Conservation (phyloP, 2,888 invertebrate species). For the Caenorhabditis zanzibari region DNA sequence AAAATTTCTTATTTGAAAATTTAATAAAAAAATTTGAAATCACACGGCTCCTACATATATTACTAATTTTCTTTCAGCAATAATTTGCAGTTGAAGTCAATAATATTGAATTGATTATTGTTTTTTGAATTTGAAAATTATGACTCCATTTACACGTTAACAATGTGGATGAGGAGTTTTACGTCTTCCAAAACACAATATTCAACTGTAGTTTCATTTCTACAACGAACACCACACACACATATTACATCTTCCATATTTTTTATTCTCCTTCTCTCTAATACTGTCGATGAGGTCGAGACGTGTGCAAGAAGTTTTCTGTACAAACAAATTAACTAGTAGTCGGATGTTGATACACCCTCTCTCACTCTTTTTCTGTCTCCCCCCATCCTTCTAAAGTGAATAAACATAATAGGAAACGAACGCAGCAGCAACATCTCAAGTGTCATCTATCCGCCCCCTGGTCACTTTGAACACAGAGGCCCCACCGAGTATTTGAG, state of each 20-base stretch:
- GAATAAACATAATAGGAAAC: conserved; percentile 62
- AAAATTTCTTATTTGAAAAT: too few relatives aligned
- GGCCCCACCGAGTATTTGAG: neutral
- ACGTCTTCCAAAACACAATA: conserved; percentile 8
- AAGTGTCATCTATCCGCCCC: conserved; percentile 59
- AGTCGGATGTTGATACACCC: conserved; percentile 53
- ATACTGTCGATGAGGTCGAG: conserved; percentile 32
- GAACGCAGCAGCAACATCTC: conserved; percentile 64
- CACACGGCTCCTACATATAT: too few relatives aligned
- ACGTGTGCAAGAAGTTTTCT: conserved; percentile 59
- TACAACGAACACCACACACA: conserved; percentile 3
- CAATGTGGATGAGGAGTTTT: too few relatives aligned
- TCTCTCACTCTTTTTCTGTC: neutral
- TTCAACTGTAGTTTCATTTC: neutral
- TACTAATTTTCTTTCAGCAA: too few relatives aligned
- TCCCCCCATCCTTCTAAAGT: conserved; percentile 16
- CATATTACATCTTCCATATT: neutral
- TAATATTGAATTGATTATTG: too few relatives aligned
- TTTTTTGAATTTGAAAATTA: too few relatives aligned
- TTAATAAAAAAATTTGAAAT: too few relatives aligned
- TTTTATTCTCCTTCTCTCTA: neutral
- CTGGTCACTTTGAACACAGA: conserved; percentile 40
- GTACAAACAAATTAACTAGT: conserved; percentile 61
- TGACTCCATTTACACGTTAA: too few relatives aligned
- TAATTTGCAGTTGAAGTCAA: too few relatives aligned